These are phyloP conservation scores for Brevimyrus niger DNA, from an alignment of 2,113 vertebrate genomes.

Conservation along the genomic window DNA sequence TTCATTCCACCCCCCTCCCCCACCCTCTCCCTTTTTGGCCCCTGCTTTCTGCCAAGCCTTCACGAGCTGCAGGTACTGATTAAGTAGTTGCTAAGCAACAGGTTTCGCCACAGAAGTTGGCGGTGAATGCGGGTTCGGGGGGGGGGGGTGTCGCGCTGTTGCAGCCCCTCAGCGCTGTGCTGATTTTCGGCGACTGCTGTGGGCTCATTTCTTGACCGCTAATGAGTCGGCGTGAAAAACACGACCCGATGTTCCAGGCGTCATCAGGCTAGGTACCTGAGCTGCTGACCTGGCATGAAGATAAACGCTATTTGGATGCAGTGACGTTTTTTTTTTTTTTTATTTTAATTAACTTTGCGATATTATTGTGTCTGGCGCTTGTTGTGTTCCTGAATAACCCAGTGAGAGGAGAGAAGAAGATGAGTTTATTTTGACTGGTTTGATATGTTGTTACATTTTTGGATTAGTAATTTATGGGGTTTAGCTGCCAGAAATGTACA, in stretches of 20 bases:
- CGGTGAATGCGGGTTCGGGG: constrained; percentile 46
- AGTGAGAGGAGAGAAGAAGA: not conserved
- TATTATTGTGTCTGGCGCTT: not conserved
- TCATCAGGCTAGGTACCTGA: not conserved
- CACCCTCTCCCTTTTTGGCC: constrained; percentile 35
- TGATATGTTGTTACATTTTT: not conserved
- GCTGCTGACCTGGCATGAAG: not conserved
- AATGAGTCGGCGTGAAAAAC: constrained; percentile 32
- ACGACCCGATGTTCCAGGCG: not conserved
- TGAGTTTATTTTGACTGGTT: not conserved
- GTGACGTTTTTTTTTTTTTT: not conserved
- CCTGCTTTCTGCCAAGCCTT: constrained; percentile 50
- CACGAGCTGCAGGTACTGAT: constrained; percentile 65
- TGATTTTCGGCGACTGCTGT: constrained; percentile 21
- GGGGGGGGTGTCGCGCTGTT: constrained; percentile 41
- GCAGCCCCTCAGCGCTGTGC: constrained; percentile 34
- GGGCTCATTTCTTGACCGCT: constrained; percentile 30
- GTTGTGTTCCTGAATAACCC: not conserved
- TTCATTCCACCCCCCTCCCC: constrained; percentile 48
- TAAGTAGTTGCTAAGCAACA: constrained; percentile 72
- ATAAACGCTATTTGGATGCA: not conserved
- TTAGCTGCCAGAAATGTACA: not conserved
- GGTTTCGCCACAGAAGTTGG: constrained; percentile 55
- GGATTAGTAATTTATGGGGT: not conserved
- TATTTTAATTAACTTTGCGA: not conserved